A percentile compares a stretch with the other conserved stretches of the same genome.
phyloP scores from a whole-genome alignment of 2,113 vertebrate genomes.

The Mungos mungo region DNA sequence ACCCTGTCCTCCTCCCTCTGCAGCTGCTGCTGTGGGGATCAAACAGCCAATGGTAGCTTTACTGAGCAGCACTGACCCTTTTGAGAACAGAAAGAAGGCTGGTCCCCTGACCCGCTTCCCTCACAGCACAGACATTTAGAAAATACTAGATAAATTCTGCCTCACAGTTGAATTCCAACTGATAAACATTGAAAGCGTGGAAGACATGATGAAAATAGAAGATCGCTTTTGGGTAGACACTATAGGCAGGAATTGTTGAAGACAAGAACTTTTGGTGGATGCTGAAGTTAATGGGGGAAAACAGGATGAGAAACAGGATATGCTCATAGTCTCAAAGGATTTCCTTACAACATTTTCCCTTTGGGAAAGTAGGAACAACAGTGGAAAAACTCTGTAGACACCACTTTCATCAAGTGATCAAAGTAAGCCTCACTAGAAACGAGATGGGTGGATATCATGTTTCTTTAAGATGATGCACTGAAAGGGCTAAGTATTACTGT shows the following conservation, averaged over 20 bases:
- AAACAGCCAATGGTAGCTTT: not conserved
- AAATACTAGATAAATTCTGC: conserved; percentile 28
- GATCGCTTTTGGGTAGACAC: not conserved
- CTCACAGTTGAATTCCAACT: not conserved
- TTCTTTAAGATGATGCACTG: not conserved
- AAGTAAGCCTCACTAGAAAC: not conserved
- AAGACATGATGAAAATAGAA: not conserved
- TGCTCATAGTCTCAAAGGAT: not conserved
- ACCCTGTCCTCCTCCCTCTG: not conserved
- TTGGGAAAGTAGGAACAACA: not conserved
- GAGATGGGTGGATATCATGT: not conserved
- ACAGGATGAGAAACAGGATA: not conserved
- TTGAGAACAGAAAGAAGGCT: not conserved
- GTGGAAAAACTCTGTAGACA: not conserved
- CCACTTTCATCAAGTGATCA: not conserved
- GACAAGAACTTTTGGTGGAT: not conserved
- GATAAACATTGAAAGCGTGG: not conserved
- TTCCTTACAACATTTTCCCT: not conserved
- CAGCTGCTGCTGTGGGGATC: conserved; percentile 12
- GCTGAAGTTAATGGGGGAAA: not conserved
- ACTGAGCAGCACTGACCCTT: not conserved
- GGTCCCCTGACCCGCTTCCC: conserved; percentile 28
- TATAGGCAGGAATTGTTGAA: not conserved
- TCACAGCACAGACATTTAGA: not conserved
- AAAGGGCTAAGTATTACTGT: not conserved